phyloP scores from a whole-genome alignment of 2,113 vertebrate genomes.

The Entomyzon cyanotis region DNA sequence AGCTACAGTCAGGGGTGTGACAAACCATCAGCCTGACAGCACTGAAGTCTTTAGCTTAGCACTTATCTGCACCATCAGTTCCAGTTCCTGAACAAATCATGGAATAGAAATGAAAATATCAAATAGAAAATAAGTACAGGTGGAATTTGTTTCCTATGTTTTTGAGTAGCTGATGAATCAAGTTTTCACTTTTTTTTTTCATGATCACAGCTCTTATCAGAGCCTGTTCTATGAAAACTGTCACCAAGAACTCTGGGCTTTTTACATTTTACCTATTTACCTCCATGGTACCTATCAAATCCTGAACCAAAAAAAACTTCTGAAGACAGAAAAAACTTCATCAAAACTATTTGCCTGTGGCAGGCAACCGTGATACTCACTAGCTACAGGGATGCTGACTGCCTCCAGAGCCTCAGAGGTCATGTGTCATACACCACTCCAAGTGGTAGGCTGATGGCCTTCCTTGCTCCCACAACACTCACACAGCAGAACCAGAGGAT shows the following conservation, averaged over 20 bases:
- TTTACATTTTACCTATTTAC: background rate
- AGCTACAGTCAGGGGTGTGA: background rate
- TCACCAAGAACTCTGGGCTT: background rate
- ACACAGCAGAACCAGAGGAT: background rate
- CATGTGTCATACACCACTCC: background rate
- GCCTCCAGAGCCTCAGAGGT: background rate
- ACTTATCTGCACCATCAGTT: background rate
- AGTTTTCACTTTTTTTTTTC: background rate
- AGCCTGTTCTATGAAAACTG: background rate
- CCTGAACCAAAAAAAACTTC: background rate
- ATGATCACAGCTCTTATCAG: background rate
- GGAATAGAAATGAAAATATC: background rate
- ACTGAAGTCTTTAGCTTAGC: background rate
- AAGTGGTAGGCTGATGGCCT: background rate
- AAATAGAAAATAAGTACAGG: background rate
- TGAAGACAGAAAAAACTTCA: background rate
- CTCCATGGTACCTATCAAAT: background rate
- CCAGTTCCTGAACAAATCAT: background rate
- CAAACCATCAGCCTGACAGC: background rate
- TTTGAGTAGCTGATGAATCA: background rate
- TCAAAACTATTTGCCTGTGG: background rate
- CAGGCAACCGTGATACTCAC: background rate
- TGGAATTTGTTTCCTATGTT: background rate
- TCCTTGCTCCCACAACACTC: fast-evolving
- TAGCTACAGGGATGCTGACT: background rate